Conservation (phyloP, 2,113 vertebrate species). For the Butastur rufipennis region DNA sequence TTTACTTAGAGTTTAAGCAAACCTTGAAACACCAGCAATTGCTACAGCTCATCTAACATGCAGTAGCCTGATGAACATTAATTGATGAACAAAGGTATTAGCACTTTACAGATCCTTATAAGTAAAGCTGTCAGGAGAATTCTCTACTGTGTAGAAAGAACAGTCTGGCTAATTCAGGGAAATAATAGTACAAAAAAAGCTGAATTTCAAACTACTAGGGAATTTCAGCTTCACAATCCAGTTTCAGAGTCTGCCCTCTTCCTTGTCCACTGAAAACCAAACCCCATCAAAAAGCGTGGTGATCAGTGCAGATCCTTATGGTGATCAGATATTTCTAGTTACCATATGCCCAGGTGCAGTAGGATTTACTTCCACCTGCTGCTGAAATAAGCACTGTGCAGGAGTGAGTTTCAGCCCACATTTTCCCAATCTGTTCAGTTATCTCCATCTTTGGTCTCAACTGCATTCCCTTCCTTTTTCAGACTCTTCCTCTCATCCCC, state of each 20-base stretch:
- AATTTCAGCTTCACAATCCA: not conserved
- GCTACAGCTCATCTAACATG: not conserved
- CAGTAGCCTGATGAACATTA: not conserved
- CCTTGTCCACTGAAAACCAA: not conserved
- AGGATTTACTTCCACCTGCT: constrained; percentile 15
- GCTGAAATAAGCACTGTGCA: not conserved
- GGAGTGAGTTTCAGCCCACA: not conserved
- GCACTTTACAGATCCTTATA: not conserved
- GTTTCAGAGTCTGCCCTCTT: not conserved
- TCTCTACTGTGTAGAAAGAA: not conserved
- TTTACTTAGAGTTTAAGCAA: not conserved
- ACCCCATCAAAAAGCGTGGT: no score
- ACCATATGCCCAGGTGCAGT: not conserved
- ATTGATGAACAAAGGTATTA: not conserved
- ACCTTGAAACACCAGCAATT: not conserved
- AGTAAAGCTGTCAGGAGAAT: not conserved
- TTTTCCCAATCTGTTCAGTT: not conserved
- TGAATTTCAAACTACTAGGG: not conserved
- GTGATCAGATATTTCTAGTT: not conserved
- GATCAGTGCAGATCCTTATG: not conserved
- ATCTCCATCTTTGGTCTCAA: not conserved
- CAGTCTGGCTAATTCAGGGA: not conserved
- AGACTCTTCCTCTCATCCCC: not conserved
- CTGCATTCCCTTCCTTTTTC: not conserved
- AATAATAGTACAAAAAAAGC: not conserved